Conservation (phyloP, 2,888 invertebrate species). For the Ophonus ardosiacus region DNA sequence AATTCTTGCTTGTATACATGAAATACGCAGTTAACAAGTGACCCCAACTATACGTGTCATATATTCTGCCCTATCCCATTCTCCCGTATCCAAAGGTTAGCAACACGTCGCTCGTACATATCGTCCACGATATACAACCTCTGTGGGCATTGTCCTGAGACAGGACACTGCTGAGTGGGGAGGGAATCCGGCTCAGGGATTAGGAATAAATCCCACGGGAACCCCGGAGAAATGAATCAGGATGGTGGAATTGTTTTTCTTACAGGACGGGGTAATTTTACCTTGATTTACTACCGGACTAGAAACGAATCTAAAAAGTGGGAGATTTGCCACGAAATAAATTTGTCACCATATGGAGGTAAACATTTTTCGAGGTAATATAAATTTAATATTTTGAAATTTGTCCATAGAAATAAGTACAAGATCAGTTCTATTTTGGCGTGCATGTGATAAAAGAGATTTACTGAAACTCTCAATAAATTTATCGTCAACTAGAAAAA, state of each 20-base stretch:
- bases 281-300: background rate
- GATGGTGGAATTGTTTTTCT: background rate
- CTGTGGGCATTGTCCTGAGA: background rate
- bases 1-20: background rate
- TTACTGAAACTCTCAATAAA: too few relatives aligned
- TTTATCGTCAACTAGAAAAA: too few relatives aligned
- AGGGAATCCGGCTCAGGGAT: conserved; percentile 2
- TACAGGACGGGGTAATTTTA: background rate
- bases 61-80: background rate
- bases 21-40: background rate
- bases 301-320: background rate
- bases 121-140: background rate
- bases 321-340: background rate
- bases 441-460: too few relatives aligned
- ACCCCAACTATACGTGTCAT: background rate
- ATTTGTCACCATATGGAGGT: background rate
- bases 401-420: too few relatives aligned
- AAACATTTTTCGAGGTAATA: too few relatives aligned
- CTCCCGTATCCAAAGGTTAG: background rate
- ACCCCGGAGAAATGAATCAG: conserved; percentile 18
- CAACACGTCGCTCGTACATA: background rate
- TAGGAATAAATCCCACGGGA: conserved; percentile 18
- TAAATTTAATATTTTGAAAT: too few relatives aligned
- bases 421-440: too few relatives aligned
- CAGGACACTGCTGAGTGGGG: conserved; percentile 3